Base-by-base conservation (phyloP, 2,113 vertebrate genomes). In the Gymnobelideus leadbeateri region DNA sequence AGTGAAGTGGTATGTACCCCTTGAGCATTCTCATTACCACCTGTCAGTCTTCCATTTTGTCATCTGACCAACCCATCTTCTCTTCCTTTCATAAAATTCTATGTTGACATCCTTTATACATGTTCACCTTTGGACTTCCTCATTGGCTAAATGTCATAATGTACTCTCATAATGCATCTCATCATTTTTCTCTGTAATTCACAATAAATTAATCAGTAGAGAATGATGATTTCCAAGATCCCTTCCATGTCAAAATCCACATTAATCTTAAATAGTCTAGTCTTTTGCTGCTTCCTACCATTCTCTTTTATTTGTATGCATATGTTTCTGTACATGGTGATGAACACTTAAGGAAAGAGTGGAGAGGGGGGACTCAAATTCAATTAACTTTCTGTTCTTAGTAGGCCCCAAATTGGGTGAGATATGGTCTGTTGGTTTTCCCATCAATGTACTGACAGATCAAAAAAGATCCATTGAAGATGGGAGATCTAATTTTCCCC, bases 241-340 rank as follows among this genome's bases (percentile, higher is more conserved):
- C 77, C 26, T 93, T 96, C 94, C 47, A 53, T 89, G 57, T 97
- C 89, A 96, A 31, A 93, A 92, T 94, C 96, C 89, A 91, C 95
- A 97, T 93, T 50, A 51, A 97, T 94, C 93, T 94, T 54, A 94
- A 95, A 96, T 93, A 61, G 89, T 0, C 23, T 94, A 92, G 93
- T 95, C 54, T 96, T 14, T 4, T n/a, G 57, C 49, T 95, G 37
- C 93, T 21, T 68, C 25, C 61, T 93, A 51, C n/a, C 51, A 46
- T 89, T n/a, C 7, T 91, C 93, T 47, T 77, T 91, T 96, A 94
- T 90, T 95, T 95, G 28, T 90, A 84, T 43, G n/a, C 37, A n/a
- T 84, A 6, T 43, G n/a, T 84, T 43, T 84, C 43, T 43, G 31
- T 43, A 43, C 8, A 43, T 43, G 19, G 6, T 84, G 6, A 23